Percentiles rank a stretch among this genome's conserved stretches.
Conservation (phyloP, 2,888 invertebrate species). For the Leptopilina drosophilae region DNA sequence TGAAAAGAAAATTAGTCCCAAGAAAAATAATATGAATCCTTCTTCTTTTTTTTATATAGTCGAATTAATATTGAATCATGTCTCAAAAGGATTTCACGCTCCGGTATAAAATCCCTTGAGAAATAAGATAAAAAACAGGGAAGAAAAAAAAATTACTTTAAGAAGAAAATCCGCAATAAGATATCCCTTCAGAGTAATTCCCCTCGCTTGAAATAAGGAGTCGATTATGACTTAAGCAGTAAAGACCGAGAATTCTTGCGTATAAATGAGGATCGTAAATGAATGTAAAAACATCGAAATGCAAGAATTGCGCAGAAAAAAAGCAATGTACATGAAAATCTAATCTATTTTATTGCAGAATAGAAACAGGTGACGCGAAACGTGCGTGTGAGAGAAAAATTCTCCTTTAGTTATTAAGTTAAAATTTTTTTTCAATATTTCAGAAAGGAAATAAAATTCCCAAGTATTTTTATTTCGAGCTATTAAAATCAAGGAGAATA, state of each 20-base stretch:
- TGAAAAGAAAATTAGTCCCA: background rate
- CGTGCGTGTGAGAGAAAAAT: constrained; percentile 60
- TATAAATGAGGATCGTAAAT: constrained; percentile 32
- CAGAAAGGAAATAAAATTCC: no score
- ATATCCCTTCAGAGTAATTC: constrained; percentile 1
- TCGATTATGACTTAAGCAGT: constrained; percentile 29
- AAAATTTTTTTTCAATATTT: no score
- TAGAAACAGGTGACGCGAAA: constrained; percentile 67
- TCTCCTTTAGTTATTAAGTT: constrained; percentile 49
- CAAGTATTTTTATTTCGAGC: no score
- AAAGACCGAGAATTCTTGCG: constrained; percentile 31
- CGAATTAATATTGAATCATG: background rate
- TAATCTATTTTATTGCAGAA: no score
- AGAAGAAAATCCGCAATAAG: background rate
- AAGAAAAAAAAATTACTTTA: background rate
- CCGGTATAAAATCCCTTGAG: background rate
- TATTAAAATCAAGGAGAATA: no score
- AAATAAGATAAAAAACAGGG: background rate
- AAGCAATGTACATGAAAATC: background rate
- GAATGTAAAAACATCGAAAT: constrained; percentile 19
- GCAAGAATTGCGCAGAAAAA: background rate
- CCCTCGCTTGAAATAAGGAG: background rate
- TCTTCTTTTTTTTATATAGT: background rate
- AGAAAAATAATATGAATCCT: background rate
- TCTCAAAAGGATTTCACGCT: no score